phyloP scores from a whole-genome alignment of 2,113 vertebrate genomes.

The Chinchilla lanigera region DNA sequence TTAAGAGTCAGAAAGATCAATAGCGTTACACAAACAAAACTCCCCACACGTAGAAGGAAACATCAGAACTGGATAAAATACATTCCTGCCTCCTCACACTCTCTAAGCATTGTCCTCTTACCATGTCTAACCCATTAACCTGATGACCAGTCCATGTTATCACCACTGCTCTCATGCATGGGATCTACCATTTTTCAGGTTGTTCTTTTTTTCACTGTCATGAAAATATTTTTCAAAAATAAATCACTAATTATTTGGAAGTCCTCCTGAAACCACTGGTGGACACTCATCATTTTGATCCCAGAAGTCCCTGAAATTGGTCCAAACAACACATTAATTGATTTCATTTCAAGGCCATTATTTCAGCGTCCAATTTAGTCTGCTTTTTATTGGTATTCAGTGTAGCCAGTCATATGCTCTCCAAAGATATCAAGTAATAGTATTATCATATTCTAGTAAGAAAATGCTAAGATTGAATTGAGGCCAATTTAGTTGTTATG shows the following conservation, averaged over 20 bases:
- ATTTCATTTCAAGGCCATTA: slow-evolving; percentile 15
- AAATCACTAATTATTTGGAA: not conserved
- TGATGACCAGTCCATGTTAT: not conserved
- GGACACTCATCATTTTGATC: not conserved
- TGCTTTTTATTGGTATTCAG: not conserved
- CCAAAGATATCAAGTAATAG: not conserved
- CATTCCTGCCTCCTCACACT: not conserved
- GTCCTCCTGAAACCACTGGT: not conserved
- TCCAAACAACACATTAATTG: not conserved
- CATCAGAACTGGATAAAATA: not conserved
- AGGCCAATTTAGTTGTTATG: not conserved
- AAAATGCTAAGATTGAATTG: not conserved
- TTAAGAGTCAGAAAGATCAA: not conserved
- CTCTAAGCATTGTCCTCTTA: not conserved
- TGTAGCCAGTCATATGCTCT: not conserved
- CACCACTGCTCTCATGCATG: not conserved
- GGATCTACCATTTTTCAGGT: not conserved
- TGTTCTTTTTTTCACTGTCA: not conserved
- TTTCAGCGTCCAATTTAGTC: not conserved
- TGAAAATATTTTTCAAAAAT: slow-evolving; percentile 21
- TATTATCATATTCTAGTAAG: not conserved
- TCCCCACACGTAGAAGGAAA: not conserved
- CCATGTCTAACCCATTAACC: not conserved
- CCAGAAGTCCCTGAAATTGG: not conserved
- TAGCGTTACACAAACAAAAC: not conserved